Evolutionary conservation across 2,113 vertebrate species (phyloP), one percentile per base, ranked within the genome.

Genomic region (Hippolais icterina): DNA sequence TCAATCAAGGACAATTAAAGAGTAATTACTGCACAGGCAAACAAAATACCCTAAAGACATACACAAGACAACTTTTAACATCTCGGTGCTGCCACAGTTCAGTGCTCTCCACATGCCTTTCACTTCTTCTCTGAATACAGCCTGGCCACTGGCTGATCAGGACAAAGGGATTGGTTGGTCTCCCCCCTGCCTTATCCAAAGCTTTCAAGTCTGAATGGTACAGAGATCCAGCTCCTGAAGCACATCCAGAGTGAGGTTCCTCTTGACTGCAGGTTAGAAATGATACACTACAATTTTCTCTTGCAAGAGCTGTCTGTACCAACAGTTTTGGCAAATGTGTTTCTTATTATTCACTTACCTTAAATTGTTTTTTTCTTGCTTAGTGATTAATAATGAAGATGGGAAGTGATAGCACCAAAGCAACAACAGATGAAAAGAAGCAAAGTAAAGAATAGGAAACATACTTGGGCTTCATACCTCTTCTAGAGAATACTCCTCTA

Each of bases 101-200:
- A 44, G 6, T 12, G 25, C 11, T 18, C 28, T 49, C n/a, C 35
- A 74, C 5, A 20, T 1, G 10, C 19, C 6, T 89, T 91, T 35
- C n/a, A 20, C 5, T 41, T 65, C 13, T 31, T 44, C 50, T 49
- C 29, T 0, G 0, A 75, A 54, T 3, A 42, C 4, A 76, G 39
- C 23, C 31, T 2, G 10, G 33, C 6, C 42, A 59, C 10, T 25
- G 28, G 41, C 10, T 70, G 49, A 52, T n/a, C 6, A 57, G 39
- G 12, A 57, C 54, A 89, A 57, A 71, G 13, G 11, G 39, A 59
- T 0, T 46, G 19, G 12, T 1, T n/a, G 10, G 11, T 71, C 11
- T 86, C 18, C 4, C 19, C 19, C 12, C 3, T 23, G 27, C 4
- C 4, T 7, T 16, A 6, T 5, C 2, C 17, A 39, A 71, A 46